Evolutionary conservation across 2,797 vertebrate species (phyloP).

Genomic region (Synanceia verrucosa): DNA sequence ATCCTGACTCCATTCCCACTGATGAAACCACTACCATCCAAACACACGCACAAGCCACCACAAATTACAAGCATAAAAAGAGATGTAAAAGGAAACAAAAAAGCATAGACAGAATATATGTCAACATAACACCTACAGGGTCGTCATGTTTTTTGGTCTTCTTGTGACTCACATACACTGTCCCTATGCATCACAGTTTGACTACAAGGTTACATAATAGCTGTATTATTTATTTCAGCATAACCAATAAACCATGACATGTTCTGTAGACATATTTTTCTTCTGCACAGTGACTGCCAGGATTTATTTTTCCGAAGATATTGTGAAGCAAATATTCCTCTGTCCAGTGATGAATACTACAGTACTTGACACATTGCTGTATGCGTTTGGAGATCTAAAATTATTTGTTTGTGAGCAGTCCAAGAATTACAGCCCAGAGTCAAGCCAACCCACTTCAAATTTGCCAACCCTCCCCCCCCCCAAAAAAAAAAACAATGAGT

Average conservation of each 20-base stretch:
- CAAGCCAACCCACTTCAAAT: conserved; percentile 28
- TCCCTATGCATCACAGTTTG: conserved; percentile 57
- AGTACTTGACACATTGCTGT: conserved; percentile 56
- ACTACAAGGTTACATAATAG: conserved; percentile 58
- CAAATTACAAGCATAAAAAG: conserved; percentile 47
- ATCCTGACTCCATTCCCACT: conserved; percentile 55
- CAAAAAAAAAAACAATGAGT: conserved; percentile 18
- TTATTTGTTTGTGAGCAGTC: conserved; percentile 67
- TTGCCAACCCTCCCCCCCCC: too few species aligned
- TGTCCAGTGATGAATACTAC: conserved; percentile 68
- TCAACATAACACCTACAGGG: conserved; percentile 51
- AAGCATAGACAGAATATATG: conserved; percentile 38
- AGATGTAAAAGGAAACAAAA: conserved; percentile 59
- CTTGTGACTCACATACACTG: conserved; percentile 32
- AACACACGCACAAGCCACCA: conserved; percentile 42
- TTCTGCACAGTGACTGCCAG: conserved; percentile 56
- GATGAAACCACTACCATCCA: conserved; percentile 45
- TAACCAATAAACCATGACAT: conserved; percentile 74
- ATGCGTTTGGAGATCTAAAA: conserved; percentile 52
- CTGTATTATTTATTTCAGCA: conserved; percentile 70
- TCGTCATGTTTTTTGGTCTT: conserved; percentile 30
- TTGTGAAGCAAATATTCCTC: conserved; percentile 62
- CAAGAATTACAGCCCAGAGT: conserved; percentile 54
- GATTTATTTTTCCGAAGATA: conserved; percentile 71
- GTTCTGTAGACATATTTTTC: conserved; percentile 57